Evolutionary conservation across 2,113 vertebrate species (phyloP), one percentile per base, ranked within the genome.

Genomic region (Phalacrocorax aristotelis): DNA sequence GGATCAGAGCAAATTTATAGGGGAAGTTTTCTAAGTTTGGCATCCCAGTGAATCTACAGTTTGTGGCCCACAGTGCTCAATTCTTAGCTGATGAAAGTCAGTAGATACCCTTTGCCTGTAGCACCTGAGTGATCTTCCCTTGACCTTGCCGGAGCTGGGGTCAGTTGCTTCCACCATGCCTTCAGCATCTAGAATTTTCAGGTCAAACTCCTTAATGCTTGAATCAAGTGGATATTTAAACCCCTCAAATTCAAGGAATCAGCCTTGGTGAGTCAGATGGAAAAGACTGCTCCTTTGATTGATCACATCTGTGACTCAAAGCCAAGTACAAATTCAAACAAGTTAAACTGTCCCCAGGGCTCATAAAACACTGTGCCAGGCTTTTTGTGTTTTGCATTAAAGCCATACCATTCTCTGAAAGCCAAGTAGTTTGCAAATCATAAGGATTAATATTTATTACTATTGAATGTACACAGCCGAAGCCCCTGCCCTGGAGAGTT

Each of bases 281-380:
- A 86, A 69, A 90, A 78, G 68, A 70, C 55, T 82, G 55, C 60
- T 94, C 60, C 64, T 92, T 57, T 93, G 94, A 91, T 89, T 52
- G 83, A 95, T 90, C 55, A 66, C 25, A 64, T 48, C 9, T 52
- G 52, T 89, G 89, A 95, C 83, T 92, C 83, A 92, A 95, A 96
- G 90, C 71, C 83, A 95, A 91, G 36, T 52, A 91, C 74, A 90
- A 13, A 75, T 72, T 93, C 7, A 4, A 95, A 93, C 48, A 86
- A 90, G 71, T 72, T 46, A 61, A 89, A 71, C 48, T 70, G 58
- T 82, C 72, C 76, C 72, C 60, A 84, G 76, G 64, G 71, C 21
- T 83, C 88, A 90, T 60, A 80, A 86, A 95, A 93, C 46, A 87
- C 21, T 0, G 0, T 85, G 58, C 65, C 70, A 90, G 51, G 54